Percentiles rank a stretch among this genome's conserved stretches.
Evolutionary conservation across 2,113 vertebrate genomes (phyloP).

Genomic region (Triplophysa dalaica): DNA sequence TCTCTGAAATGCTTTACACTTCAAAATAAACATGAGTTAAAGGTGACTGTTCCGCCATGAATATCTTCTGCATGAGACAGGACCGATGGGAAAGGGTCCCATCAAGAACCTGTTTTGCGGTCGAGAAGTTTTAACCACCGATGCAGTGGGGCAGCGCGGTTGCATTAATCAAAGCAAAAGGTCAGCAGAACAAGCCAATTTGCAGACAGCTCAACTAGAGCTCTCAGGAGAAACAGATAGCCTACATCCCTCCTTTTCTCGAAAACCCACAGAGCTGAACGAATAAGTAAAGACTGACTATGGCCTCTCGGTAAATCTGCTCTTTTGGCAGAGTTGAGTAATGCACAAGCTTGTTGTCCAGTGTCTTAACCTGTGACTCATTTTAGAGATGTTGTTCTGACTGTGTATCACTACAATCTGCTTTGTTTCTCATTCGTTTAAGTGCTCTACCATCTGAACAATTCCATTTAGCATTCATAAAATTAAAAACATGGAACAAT

Average conservation of each 20-base stretch:
- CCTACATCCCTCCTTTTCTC: slow-evolving; percentile 54
- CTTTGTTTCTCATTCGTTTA: slow-evolving; percentile 17
- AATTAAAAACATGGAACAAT: neutral
- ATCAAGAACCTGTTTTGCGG: slow-evolving; percentile 60
- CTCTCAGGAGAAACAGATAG: slow-evolving; percentile 73
- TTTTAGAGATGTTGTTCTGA: neutral
- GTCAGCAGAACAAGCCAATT: slow-evolving; percentile 78
- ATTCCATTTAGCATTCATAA: neutral
- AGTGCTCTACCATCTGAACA: neutral
- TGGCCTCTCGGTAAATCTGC: slow-evolving; percentile 16
- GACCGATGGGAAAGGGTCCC: slow-evolving; percentile 38
- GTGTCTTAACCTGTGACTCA: slow-evolving; percentile 7
- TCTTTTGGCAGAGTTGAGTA: neutral
- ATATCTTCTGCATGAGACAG: slow-evolving; percentile 61
- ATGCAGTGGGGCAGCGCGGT: slow-evolving; percentile 61
- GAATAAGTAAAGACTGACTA: neutral
- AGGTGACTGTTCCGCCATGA: slow-evolving; percentile 38
- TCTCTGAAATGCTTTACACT: slow-evolving; percentile 14
- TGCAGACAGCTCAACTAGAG: slow-evolving; percentile 67
- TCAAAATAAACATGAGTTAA: slow-evolving; percentile 16
- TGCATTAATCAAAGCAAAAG: slow-evolving; percentile 78
- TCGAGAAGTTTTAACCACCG: slow-evolving; percentile 56
- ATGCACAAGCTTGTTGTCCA: neutral
- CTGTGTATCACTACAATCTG: slow-evolving; percentile 1
- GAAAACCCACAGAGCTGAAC: slow-evolving; percentile 56